A percentile compares a stretch with the other conserved stretches of the same genome.
Evolutionary conservation across 2,888 invertebrate species (phyloP).

Genomic region (Petrophora chlorosata): DNA sequence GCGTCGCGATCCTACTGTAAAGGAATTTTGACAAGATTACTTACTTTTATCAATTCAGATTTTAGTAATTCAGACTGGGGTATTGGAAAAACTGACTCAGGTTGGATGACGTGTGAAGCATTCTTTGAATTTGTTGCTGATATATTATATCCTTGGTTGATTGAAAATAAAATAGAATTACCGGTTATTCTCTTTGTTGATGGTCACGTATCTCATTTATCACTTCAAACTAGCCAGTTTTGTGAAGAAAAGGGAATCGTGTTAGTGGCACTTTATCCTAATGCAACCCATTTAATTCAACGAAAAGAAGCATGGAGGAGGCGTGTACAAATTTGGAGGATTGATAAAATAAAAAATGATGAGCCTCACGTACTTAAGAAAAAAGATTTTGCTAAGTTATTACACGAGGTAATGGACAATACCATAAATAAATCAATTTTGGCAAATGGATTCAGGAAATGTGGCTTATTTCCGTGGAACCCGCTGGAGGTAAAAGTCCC

Average conservation of each 20-base stretch:
- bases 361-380: slow-evolving; percentile 30
- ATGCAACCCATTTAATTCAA: slow-evolving; percentile 27
- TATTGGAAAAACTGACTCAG: slow-evolving; percentile 57
- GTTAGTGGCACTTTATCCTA: slow-evolving; percentile 12
- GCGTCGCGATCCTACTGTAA: too few relatives aligned
- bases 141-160: slow-evolving; percentile 55
- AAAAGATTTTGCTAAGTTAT: slow-evolving; percentile 34
- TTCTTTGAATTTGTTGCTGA: slow-evolving; percentile 39
- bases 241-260: slow-evolving; percentile 37
- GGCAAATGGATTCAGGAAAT: slow-evolving; percentile 32
- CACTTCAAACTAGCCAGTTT: slow-evolving; percentile 49
- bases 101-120: slow-evolving; percentile 62
- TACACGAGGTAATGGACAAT: slow-evolving; percentile 29
- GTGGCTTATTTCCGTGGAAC: slow-evolving; percentile 24
- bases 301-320: slow-evolving; percentile 28
- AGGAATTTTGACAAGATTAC: too few relatives aligned
- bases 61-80: slow-evolving; percentile 52
- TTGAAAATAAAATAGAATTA: slow-evolving; percentile 38
- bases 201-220: slow-evolving; percentile 29
- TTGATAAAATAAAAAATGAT: slow-evolving; percentile 20
- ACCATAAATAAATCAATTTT: slow-evolving; percentile 30
- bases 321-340: slow-evolving; percentile 24
- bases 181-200: slow-evolving; percentile 59
- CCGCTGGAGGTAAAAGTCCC: slow-evolving; percentile 19
- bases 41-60: too few relatives aligned